Evolutionary conservation across 2,113 vertebrate species (phyloP).

Genomic region (Hippocampus barbouri): DNA sequence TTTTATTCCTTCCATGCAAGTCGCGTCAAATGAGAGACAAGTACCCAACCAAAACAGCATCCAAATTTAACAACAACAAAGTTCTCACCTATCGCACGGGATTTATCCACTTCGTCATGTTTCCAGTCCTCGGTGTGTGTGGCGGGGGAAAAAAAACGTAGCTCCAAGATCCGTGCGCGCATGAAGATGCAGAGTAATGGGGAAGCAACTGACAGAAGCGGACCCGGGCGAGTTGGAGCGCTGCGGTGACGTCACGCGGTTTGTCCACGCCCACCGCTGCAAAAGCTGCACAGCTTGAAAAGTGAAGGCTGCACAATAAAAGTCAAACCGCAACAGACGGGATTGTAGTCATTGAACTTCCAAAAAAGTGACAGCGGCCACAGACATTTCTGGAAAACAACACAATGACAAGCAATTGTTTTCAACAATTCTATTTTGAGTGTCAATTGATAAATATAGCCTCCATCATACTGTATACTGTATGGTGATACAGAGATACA

Average conservation of each 20-base stretch:
- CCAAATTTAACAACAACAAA: background rate
- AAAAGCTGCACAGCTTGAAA: background rate
- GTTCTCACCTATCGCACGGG: background rate
- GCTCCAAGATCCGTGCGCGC: background rate
- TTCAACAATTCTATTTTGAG: background rate
- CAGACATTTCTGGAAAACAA: background rate
- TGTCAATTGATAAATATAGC: too few species aligned
- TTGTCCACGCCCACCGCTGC: constrained; percentile 12
- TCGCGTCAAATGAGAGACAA: background rate
- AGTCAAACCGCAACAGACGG: background rate
- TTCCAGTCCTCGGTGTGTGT: background rate
- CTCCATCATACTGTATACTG: too few species aligned
- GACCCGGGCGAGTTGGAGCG: background rate
- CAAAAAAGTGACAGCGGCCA: background rate
- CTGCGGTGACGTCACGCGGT: constrained; percentile 38
- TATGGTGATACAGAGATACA: too few species aligned
- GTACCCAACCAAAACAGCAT: background rate
- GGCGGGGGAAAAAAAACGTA: background rate
- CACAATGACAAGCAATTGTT: background rate
- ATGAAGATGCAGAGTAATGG: constrained; percentile 20
- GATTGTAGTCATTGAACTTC: background rate
- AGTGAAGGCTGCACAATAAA: background rate
- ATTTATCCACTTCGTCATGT: background rate
- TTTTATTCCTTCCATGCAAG: background rate
- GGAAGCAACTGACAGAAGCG: constrained; percentile 13